Evolutionary conservation across 92 coral and sea anemone species (phyloP), one percentile per base, ranked within the genome.

Genomic region (Zoanthus gigantus): DNA sequence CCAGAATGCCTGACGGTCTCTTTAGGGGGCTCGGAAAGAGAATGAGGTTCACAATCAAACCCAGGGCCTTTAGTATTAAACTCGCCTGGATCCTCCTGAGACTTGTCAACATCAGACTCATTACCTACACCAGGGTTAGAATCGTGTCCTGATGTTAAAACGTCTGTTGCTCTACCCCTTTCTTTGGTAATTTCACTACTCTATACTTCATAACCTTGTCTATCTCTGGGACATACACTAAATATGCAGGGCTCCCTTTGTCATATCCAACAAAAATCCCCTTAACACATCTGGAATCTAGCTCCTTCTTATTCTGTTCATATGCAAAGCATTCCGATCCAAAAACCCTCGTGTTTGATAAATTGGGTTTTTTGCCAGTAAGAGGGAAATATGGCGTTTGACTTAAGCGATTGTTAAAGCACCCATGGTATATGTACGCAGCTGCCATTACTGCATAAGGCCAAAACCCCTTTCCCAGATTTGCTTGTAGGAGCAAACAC

Each of bases 331-430:
- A 87, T 57, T 75, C 92, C 9, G 86, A 76, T 45, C 94, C 94
- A 83, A 91, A 91, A n/a, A 91, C 89, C 71, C 94, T 91, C 93
- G 73, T 90, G 46, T 87, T 87, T 18, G 90, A 50, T 56, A 79
- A 66, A 75, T 90, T 85, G 31, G 90, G 93, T n/a, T 77, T 77
- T 68, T 54, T 37, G 45, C 85, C 74, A 63, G 92, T 89, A 54
- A 84, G 89, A 77, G 79, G 76, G 72, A 89, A 76, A 61, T 83
- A 87, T 14, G 85, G 86, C 37, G 90, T 87, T 87, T 87, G 66
- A 29, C 52, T 61, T 15, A 78, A 54, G 67, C 67, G 86, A 17
- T 78, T 87, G 58, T 84, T 76, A 76, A 29, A 84, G 69, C 86
- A 89, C 50, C 89, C 45, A 77, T 89, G 83, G 11, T 78, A 48